Evolutionary conservation across 1,140 invertebrate genomes (phyloP), one percentile per base, ranked within the genome.

Genomic region (Drosophila gunungcola): DNA sequence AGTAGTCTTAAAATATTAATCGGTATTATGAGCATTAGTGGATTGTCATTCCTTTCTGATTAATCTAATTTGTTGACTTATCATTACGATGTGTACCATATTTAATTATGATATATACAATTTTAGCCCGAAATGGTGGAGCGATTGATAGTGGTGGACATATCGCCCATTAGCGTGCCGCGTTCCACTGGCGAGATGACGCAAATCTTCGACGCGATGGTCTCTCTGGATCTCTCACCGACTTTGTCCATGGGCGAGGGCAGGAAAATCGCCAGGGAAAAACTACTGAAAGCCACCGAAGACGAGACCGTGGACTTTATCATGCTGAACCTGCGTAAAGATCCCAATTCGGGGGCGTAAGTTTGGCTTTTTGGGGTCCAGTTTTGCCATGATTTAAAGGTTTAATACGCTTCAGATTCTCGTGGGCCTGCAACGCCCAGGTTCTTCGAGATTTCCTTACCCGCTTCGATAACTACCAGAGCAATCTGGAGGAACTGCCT

Each of bases 121-220:
- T 7, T 45, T 42, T 92, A 97, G 96, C 96, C 97, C 39, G 93
- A 96, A 52, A 69, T 96, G 16, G 94, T 98, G 2, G 95, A 97
- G 16, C 96, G 95, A 77, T 91, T 98, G 25, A 93, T 98, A 46
- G 95, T 98, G 4, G 95, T 97, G 42, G 98, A 99, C 88, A 96
- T 98, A 70, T 96, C 96, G 10, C 97, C 97, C 3, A 90, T 96
- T 0, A 94, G 94, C 68, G 94, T 94, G 1, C 95, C 95, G 60
- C 94, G 94, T 11, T 94, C 94, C 85, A 94, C 96, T 13, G 90
- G 93, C 54, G 92, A 94, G 7, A 95, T 97, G 93, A 92, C 92
- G 0, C 92, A 93, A 42, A 93, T 97, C 60, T 95, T 97, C 76
- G 92, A 94, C 64, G 94, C 94, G 2, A 95, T 97, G 95, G 82